Percentiles rank a stretch among this genome's conserved stretches.
These are phyloP conservation scores for Dipodomys spectabilis DNA, from an alignment of 2,113 vertebrate genomes.

Conservation along the genomic window DNA sequence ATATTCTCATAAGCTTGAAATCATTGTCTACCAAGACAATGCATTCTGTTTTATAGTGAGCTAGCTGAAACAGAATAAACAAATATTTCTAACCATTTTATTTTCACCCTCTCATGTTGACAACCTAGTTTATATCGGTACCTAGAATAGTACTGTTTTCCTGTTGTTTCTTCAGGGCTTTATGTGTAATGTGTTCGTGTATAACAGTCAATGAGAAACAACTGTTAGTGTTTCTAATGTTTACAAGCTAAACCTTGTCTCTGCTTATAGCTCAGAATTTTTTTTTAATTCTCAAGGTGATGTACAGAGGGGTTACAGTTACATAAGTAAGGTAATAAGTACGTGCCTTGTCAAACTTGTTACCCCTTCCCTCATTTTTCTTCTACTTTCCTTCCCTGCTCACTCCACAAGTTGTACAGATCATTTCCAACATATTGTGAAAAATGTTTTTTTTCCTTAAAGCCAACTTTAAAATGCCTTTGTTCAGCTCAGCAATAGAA, in stretches of 20 bases:
- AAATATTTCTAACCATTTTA: conserved; percentile 66
- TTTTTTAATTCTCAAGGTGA: too few relatives aligned
- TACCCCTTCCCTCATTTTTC: too few relatives aligned
- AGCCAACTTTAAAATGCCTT: conserved; percentile 22
- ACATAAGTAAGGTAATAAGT: too few relatives aligned
- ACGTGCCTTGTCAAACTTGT: too few relatives aligned
- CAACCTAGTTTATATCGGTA: conserved; percentile 56
- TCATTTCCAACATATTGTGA: too few relatives aligned
- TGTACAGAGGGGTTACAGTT: too few relatives aligned
- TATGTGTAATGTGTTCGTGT: conserved; percentile 64
- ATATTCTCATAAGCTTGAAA: conserved; percentile 20
- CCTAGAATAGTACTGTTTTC: conserved; percentile 46
- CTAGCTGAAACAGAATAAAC: conserved; percentile 36
- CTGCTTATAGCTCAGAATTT: not conserved
- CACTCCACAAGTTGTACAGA: too few relatives aligned
- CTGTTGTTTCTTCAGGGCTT: conserved; percentile 58
- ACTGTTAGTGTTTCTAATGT: conserved; percentile 44
- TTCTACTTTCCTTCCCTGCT: too few relatives aligned
- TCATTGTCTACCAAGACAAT: conserved; percentile 48
- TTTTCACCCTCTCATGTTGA: conserved; percentile 70
- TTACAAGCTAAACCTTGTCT: conserved; percentile 34
- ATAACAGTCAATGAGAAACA: conserved; percentile 63
- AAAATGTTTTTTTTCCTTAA: conserved; percentile 13
- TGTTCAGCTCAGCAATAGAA: not conserved
- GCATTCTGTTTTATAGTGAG: conserved; percentile 61